Evolutionary conservation across 2,888 invertebrate genomes (phyloP).

Genomic region (Stenurella melanura): DNA sequence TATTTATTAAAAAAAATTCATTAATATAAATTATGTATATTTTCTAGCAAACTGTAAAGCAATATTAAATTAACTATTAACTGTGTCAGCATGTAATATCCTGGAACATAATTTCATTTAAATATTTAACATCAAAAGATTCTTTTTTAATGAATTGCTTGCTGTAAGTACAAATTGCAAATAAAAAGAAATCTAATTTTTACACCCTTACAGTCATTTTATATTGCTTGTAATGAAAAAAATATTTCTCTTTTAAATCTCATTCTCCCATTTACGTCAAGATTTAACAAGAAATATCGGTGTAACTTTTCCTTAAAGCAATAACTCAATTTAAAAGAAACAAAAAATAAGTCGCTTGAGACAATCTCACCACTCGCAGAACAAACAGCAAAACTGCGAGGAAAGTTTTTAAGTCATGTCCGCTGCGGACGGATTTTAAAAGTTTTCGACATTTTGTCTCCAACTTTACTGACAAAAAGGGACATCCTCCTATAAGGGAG

Average conservation of each 20-base stretch:
- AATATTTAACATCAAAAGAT: slow-evolving; percentile 1
- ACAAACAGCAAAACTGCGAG: slow-evolving; percentile 56
- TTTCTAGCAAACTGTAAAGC: no score
- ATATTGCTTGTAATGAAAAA: slow-evolving; percentile 25
- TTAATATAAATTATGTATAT: no score
- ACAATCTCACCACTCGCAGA: slow-evolving; percentile 57
- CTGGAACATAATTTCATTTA: neutral
- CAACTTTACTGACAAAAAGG: slow-evolving; percentile 42
- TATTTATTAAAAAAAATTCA: no score
- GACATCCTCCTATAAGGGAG: neutral
- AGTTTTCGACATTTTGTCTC: slow-evolving; percentile 39
- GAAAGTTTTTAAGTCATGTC: slow-evolving; percentile 60
- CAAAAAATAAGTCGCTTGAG: slow-evolving; percentile 56
- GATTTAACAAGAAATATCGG: slow-evolving; percentile 45
- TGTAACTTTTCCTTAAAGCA: slow-evolving; percentile 44
- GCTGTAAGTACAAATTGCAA: neutral
- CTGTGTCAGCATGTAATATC: neutral
- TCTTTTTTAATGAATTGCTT: neutral
- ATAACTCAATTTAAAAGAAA: slow-evolving; percentile 50
- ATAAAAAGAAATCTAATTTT: slow-evolving; percentile 11
- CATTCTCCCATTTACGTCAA: slow-evolving; percentile 40
- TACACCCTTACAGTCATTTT: slow-evolving; percentile 10
- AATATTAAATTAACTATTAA: neutral
- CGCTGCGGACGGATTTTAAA: slow-evolving; percentile 57
- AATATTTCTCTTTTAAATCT: slow-evolving; percentile 32